A percentile compares a stretch with the other conserved stretches of the same genome.
These are phyloP conservation scores for Phymorhynchus buccinoides DNA, from an alignment of 1,140 invertebrate genomes.

Conservation along the genomic window DNA sequence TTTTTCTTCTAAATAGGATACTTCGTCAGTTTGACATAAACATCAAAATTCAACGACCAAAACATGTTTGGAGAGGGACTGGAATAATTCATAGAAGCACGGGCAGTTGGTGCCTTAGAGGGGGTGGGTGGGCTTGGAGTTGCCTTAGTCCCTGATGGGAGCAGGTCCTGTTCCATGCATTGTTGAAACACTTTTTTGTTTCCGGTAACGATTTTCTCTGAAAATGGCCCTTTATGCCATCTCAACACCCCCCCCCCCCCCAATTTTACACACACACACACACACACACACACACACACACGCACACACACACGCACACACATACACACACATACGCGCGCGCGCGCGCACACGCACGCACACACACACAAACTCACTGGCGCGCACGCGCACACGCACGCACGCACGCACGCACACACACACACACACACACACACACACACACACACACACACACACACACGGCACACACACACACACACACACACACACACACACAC, in stretches of 20 bases:
- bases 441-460: conserved; percentile 9
- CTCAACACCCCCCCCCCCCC: not conserved
- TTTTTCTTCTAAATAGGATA: no score
- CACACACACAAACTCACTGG: not conserved
- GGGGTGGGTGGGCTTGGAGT: no score
- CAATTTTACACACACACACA: no score
- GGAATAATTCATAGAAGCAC: no score
- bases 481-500: no score
- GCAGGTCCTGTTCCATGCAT: no score
- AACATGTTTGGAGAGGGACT: no score
- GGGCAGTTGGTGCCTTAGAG: no score
- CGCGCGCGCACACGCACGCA: not conserved
- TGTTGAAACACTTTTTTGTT: not conserved
- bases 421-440: conserved; percentile 9
- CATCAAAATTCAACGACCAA: no score
- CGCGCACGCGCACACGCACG: not conserved
- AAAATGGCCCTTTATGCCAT: not conserved
- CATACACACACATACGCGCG: not conserved
- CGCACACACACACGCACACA: not conserved
- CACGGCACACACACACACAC: no score
- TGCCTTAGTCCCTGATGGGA: not conserved
- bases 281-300: no score
- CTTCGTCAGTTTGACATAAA: no score
- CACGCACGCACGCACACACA: conserved; percentile 4
- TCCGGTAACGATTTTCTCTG: not conserved